A percentile compares a stretch with the other conserved stretches of the same genome.
Conservation (phyloP, 1,140 invertebrate genomes). For the Atta cephalotes region DNA sequence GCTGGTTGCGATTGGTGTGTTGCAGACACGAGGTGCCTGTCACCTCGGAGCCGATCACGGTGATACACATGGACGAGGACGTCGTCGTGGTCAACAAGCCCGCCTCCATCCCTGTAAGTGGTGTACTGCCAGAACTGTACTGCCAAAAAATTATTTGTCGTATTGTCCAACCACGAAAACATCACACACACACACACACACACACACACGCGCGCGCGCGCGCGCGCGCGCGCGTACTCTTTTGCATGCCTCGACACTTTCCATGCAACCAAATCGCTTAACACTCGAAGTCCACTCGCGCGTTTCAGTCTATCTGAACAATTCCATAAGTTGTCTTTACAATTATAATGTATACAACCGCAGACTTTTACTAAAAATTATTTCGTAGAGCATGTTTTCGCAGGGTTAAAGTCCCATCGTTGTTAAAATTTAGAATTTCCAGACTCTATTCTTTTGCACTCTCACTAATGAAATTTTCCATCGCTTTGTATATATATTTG, state of each 20-base stretch:
- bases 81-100: conserved; percentile 99
- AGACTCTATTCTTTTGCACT: not conserved
- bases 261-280: conserved; percentile 1
- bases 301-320: not conserved
- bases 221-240: no score
- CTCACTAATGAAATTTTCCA: conserved; percentile 3
- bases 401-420: not conserved
- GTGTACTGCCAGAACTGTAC: conserved; percentile 90
- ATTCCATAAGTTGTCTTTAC: not conserved
- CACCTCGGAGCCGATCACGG: conserved; percentile 96
- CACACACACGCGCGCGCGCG: not conserved
- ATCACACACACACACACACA: not conserved
- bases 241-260: conserved; percentile 20
- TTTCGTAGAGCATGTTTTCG: not conserved
- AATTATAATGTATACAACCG: not conserved
- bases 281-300: not conserved
- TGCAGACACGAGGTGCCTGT: conserved; percentile 99
- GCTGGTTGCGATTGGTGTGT: conserved; percentile 87
- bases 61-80: conserved; percentile 99
- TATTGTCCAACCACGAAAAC: conserved; percentile 4
- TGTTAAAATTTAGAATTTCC: conserved; percentile 19
- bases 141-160: conserved; percentile 86
- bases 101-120: conserved; percentile 98
- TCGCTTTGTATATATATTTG: conserved; percentile 21
- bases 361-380: not conserved